Evolutionary conservation across 1,140 invertebrate species (phyloP), one percentile per base, ranked within the genome.

Genomic region (Eurytemora carolleeae): DNA sequence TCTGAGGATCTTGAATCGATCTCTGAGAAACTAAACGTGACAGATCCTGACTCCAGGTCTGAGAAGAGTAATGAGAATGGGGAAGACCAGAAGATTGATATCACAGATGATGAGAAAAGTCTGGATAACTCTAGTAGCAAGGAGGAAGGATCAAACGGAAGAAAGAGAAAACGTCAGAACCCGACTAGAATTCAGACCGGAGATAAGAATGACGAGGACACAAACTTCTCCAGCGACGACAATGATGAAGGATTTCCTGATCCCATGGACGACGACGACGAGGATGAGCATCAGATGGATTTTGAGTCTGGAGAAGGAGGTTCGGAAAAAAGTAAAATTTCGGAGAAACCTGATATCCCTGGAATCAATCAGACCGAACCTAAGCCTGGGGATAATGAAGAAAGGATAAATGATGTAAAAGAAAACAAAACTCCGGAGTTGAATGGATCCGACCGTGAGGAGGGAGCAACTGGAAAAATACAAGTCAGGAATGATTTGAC

Each of bases 151-250:
- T 12, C 7, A 7, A 44, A 44, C n/a, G 31, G 31, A 12, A 65
- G 89, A 55, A 91, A 94, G 73, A 75, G 91, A 56, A 96, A 95
- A 73, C 91, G 83, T 67, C 83, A 88, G 67, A 91, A 93, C 71
- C 91, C 90, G 0, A 90, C 85, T 2, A 19, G 58, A 55, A 31
- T 55, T 26, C 64, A 67, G 21, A 26, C 60, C 56, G 72, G 79
- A 24, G 79, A 78, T 0, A n/a, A n/a, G n/a, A 80, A 84, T 64
- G 76, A 74, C 1, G 70, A 67, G 17, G 82, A 85, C 59, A 82
- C 80, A 65, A 64, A 67, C 62, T 61, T 68, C 22, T 72, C 74
- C 53, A 83, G 80, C 69, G 82, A 83, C 67, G 82, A 81, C 66
- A 81, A 85, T 65, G 66, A 67, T 58, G 65, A 66, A 17, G 67